phyloP scores from a whole-genome alignment of 2,888 invertebrate genomes.

The Drymonia ruficornis region DNA sequence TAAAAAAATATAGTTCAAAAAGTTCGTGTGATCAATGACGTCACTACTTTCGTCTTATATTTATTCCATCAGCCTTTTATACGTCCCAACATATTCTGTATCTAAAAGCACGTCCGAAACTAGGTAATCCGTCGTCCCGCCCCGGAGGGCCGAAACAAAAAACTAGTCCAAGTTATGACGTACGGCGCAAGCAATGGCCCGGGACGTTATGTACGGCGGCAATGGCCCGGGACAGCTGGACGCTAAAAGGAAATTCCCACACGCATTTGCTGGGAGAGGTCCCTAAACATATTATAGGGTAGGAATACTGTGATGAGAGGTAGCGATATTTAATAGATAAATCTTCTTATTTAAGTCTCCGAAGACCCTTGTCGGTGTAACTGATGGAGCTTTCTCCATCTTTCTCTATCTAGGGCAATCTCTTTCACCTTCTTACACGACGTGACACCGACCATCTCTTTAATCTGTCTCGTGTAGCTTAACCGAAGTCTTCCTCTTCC shows the following conservation, averaged over 20 bases:
- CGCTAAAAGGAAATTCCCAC: conserved; percentile 56
- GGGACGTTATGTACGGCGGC: conserved; percentile 23
- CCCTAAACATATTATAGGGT: conserved; percentile 45
- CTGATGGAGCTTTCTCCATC: too few relatives aligned
- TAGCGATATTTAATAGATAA: too few relatives aligned
- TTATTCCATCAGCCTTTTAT: not conserved
- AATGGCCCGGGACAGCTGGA: conserved; percentile 41
- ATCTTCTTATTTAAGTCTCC: not conserved
- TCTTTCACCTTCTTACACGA: too few relatives aligned
- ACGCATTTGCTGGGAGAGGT: conserved; percentile 51
- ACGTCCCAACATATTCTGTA: not conserved
- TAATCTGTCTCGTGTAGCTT: too few relatives aligned
- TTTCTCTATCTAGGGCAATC: too few relatives aligned
- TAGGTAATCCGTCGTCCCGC: conserved; percentile 14
- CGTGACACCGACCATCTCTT: too few relatives aligned
- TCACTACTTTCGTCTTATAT: too few relatives aligned
- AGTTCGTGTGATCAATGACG: too few relatives aligned
- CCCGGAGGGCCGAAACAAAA: conserved; percentile 20
- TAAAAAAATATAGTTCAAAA: too few relatives aligned
- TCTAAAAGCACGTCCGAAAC: not conserved
- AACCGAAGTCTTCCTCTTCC: too few relatives aligned
- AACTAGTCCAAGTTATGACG: conserved; percentile 33
- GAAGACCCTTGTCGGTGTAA: too few relatives aligned
- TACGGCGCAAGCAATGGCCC: conserved; percentile 20
- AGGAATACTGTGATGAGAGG: conserved; percentile 11